Evolutionary conservation across 2,888 invertebrate species (phyloP).

Genomic region (Hedya salicella): DNA sequence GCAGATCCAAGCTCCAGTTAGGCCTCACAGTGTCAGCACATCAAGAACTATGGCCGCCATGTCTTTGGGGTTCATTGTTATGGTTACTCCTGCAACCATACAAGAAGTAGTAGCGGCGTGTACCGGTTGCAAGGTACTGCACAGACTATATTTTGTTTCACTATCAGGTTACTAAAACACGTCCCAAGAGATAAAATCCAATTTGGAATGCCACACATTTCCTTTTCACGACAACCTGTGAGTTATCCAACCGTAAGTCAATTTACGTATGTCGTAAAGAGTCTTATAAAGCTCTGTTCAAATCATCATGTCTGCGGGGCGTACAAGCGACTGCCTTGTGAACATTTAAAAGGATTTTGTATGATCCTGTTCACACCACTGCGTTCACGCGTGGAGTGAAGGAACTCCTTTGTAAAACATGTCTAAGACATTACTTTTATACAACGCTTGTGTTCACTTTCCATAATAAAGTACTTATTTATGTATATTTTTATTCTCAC

Average conservation of each 20-base stretch:
- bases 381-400: not conserved
- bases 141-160: not conserved
- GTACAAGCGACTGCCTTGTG: not conserved
- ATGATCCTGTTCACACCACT: not conserved
- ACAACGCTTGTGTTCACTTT: no score
- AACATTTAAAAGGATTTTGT: not conserved
- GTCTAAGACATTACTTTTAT: not conserved
- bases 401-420: not conserved
- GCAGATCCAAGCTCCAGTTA: constrained; percentile 80
- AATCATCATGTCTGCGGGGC: not conserved
- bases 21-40: constrained; percentile 91
- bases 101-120: constrained; percentile 96
- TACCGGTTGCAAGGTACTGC: constrained; percentile 90
- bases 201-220: constrained; percentile 4
- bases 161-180: not conserved
- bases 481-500: not conserved
- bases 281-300: not conserved
- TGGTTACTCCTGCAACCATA: constrained; percentile 96
- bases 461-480: no score
- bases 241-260: constrained; percentile 17
- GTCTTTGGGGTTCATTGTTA: constrained; percentile 95
- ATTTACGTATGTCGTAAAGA: constrained; percentile 19
- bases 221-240: constrained; percentile 15
- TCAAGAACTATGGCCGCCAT: constrained; percentile 96
- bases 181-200: constrained; percentile 12